Evolutionary conservation across 2,113 vertebrate species (phyloP), one percentile per base, ranked within the genome.

Genomic region (Sceloporus tristichus): DNA sequence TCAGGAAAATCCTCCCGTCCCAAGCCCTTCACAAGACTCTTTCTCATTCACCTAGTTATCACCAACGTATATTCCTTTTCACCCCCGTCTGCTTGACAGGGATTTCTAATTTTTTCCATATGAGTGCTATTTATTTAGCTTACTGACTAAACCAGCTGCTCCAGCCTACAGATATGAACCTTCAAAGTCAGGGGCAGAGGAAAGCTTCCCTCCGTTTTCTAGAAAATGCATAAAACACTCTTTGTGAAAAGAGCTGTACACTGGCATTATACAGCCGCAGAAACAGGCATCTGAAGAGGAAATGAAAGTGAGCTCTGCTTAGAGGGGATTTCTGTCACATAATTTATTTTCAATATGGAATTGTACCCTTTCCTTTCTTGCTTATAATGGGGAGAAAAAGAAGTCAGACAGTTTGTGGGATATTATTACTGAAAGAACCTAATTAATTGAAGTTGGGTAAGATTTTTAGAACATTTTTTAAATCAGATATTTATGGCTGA

Each of bases 61-160:
- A 85, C 71, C 11, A 87, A 76, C 0, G 0, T 25, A 40, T 68
- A 0, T 1, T 76, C 88, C 79, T 79, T 74, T 10, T 9, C 54
- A 21, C n/a, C 1, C 14, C 0, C 82, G 73, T 92, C 92, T 86
- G 85, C 88, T 89, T 85, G 59, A 6, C 4, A 62, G 34, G 73
- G 70, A 40, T 82, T 76, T 87, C 91, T 92, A 91, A 91, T 74
- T 88, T 89, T 71, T 94, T 95, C 91, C 95, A 95, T 91, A 93
- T 91, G 86, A 83, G 53, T 40, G 3, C 23, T 91, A 90, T 93
- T 96, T 93, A 83, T 94, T 94, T 89, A 92, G 85, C 38, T 91
- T 91, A 84, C 89, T 91, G 94, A 92, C 90, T 91, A 87, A 91
- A 92, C 56, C 81, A 91, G 92, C 84, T 93, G 86, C 88, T 92